phyloP scores from a whole-genome alignment of 2,888 invertebrate species.

The Crossocerus cetratus region DNA sequence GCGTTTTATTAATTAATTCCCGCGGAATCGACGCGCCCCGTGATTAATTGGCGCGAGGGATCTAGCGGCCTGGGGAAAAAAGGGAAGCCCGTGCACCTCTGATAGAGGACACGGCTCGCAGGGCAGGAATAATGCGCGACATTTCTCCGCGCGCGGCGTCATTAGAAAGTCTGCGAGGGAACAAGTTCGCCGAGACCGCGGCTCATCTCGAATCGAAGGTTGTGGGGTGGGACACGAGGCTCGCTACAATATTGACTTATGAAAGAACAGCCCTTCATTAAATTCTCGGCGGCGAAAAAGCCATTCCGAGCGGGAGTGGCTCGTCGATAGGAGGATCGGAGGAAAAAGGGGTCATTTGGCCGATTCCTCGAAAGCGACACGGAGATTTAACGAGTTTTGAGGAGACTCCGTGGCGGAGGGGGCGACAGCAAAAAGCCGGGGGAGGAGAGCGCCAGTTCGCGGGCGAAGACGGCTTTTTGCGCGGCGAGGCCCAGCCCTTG shows the following conservation, averaged over 20 bases:
- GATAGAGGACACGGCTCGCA: background rate
- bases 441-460: constrained; percentile 45
- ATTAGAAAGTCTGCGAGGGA: background rate
- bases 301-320: constrained; percentile 1
- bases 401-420: constrained; percentile 46
- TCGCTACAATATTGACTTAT: background rate
- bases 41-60: constrained; percentile 37
- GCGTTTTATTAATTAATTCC: constrained; percentile 38
- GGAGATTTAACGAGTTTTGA: constrained; percentile 64
- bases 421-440: constrained; percentile 35
- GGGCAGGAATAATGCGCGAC: constrained; percentile 3
- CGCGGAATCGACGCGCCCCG: constrained; percentile 26
- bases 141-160: background rate
- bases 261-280: too few species aligned
- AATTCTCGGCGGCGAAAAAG: background rate
- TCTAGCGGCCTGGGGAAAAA: constrained; percentile 5
- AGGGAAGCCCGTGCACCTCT: constrained; percentile 28
- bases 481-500: background rate
- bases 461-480: constrained; percentile 54
- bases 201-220: background rate
- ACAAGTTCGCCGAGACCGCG: background rate
- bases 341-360: constrained; percentile 57
- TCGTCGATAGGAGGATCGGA: constrained; percentile 18
- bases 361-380: constrained; percentile 50
- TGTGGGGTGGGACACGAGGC: background rate